Base-by-base conservation (phyloP, 2,888 invertebrate species). In the Halictus quadricinctus region DNA sequence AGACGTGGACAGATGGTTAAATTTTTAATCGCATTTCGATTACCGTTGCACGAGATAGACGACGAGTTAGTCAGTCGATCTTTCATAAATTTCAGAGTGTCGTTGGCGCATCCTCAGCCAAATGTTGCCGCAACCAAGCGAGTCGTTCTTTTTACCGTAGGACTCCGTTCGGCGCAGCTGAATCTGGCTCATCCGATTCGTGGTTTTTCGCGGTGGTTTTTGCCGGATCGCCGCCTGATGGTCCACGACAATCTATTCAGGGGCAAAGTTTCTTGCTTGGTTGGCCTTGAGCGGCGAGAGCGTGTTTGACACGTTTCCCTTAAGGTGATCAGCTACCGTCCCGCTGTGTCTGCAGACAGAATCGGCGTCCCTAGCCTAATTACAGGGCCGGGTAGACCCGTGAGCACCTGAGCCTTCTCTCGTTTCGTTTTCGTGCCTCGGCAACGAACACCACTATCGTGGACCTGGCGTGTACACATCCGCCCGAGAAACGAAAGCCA, bases 301-400 rank as follows among this genome's bases (percentile, higher is more conserved):
- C 90, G 74, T 72, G 82, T 87, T 90, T 87, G 87, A 90, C 90
- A 81, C 86, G 86, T 89, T 87, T 88, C 87, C 83, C 79, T 90
- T 84, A 80, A 88, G 86, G 82, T 84, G 87, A 82, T 69, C 88
- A 79, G 89, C 90, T 90, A 91, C 90, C 89, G 90, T 88, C 88
- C 81, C 82, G 81, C 84, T 81, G 81, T 72, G 54, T 36, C 80
- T 70, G 79, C 88, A 87, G 85, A 90, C 84, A 87, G 83, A 91
- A 91, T 92, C 91, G 91, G 91, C 91, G 84, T 91, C 83, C 91
- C 89, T 91, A 91, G 92, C 92, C 89, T 92, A 92, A 92, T 92
- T 92, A 92, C 91, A 92, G 91, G 91, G 92, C 91, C 79, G 87
- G 58, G 83, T 75, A 83, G 86, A 86, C 58, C 64, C 88, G 76